These are phyloP conservation scores for Xerus rutilus DNA, from an alignment of 2,797 vertebrate genomes.

Conservation along the genomic window DNA sequence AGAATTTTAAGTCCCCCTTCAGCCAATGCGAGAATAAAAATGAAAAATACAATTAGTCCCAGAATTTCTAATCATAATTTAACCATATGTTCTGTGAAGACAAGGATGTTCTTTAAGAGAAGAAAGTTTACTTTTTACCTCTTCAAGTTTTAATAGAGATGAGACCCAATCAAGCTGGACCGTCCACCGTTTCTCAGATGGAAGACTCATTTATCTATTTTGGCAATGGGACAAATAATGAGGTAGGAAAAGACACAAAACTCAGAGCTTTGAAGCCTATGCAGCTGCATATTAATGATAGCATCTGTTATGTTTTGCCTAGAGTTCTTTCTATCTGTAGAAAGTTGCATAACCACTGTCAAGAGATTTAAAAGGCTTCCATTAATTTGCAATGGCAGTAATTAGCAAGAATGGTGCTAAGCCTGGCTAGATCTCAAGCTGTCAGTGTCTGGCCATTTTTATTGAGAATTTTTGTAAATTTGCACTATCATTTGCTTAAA, in stretches of 20 bases:
- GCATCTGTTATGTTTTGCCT: slow-evolving; percentile 88
- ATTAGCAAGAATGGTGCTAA: slow-evolving; percentile 87
- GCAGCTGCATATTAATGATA: slow-evolving; percentile 89
- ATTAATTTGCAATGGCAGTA: slow-evolving; percentile 88
- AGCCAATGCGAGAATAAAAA: background rate
- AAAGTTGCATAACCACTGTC: slow-evolving; percentile 87
- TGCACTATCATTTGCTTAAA: slow-evolving; percentile 66
- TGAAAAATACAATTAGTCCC: background rate
- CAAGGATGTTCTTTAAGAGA: background rate
- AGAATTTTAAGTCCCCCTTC: background rate
- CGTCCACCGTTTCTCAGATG: background rate
- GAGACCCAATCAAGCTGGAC: background rate
- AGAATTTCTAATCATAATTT: background rate
- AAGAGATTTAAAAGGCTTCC: slow-evolving; percentile 87
- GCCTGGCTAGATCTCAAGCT: slow-evolving; percentile 84
- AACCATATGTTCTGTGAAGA: background rate
- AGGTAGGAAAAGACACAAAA: slow-evolving; percentile 72
- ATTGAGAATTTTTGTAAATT: slow-evolving; percentile 78
- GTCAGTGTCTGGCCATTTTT: slow-evolving; percentile 82
- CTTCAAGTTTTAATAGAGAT: background rate
- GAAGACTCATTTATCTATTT: slow-evolving; percentile 64
- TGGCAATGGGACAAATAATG: slow-evolving; percentile 69
- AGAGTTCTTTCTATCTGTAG: slow-evolving; percentile 80
- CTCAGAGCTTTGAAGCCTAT: slow-evolving; percentile 81
- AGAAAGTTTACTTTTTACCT: background rate